Base-by-base conservation (phyloP, 2,888 invertebrate species). In the Gortyna flavago region DNA sequence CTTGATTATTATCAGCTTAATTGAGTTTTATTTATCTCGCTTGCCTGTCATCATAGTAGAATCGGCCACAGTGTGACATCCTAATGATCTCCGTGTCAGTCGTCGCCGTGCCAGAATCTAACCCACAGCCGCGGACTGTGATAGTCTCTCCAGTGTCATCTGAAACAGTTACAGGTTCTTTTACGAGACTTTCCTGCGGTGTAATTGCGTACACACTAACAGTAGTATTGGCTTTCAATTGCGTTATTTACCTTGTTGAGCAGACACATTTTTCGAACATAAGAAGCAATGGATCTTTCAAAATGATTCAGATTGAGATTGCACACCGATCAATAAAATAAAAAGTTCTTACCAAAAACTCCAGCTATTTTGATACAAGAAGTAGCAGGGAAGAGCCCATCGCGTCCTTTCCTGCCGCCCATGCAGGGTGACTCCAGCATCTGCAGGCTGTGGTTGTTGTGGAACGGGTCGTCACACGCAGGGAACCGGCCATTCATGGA, bases 31-130 rank as follows among this genome's bases (percentile, higher is more conserved):
- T n/a, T n/a, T n/a, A n/a, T n/a, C n/a, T n/a, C 2, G 25, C 72
- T 73, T 93, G 99, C 98, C 98, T 98, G 88, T 98, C 97, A 89
- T 99, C 98, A 92, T 98, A 99, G 93, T 98, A 98, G 96, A 99
- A 99, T 87, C 98, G 97, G 51, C 99, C 99, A 93, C 99, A 99
- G 94, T 99, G 99, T n/a, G 99, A 99, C 98, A 99, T 99, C 86
- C 99, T 97, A 72, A 99, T 98, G 81, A 99, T 98, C 97, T 99
- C 99, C 0, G 99, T 99, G 95, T 99, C 99, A 0, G 99, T 99
- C 75, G 99, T 99, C 70, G 98, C 97, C 0, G 99, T 99, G 3
- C 99, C 99, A 87, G 99, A 99, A 96, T 99, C 99, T 89, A 99
- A 97, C 1, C 99, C 99, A 95, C 99, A 99, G 75, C 98, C 98